A percentile compares a stretch with the other conserved stretches of the same genome.
Conservation (phyloP, 2,113 vertebrate species). For the Mesocricetus auratus region DNA sequence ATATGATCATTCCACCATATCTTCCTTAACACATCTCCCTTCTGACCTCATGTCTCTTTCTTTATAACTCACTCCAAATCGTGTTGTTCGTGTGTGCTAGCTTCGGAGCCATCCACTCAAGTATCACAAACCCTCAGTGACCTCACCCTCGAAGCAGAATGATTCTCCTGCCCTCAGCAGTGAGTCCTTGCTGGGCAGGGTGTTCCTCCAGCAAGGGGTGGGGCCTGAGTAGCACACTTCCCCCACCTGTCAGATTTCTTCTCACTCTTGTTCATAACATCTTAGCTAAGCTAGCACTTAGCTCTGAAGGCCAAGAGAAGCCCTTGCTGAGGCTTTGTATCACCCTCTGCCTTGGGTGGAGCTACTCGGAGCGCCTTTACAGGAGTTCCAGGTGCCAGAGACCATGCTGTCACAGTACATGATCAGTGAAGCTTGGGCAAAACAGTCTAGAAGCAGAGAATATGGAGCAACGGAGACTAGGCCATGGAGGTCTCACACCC, state of each 20-base stretch:
- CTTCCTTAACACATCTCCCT: background rate
- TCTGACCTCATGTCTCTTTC: background rate
- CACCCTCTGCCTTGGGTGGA: no score
- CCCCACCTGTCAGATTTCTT: background rate
- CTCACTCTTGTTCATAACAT: background rate
- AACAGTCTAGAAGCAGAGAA: background rate
- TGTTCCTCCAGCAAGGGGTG: no score
- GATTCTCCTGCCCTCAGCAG: background rate
- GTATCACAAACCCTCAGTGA: background rate
- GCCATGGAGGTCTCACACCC: background rate
- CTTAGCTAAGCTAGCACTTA: background rate
- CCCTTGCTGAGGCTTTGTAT: background rate
- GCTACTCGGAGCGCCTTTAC: background rate
- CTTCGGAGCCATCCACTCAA: background rate
- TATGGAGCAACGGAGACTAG: no score
- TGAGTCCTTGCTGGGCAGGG: background rate
- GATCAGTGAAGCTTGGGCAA: background rate
- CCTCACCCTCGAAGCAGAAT: background rate
- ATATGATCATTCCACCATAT: background rate
- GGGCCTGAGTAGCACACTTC: background rate
- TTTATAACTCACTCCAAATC: background rate
- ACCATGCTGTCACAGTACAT: fast-evolving
- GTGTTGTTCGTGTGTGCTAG: background rate
- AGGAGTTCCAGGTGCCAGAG: background rate
- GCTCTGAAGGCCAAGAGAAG: background rate